These are phyloP conservation scores for Drosophila siamana DNA, from an alignment of 2,888 invertebrate species.

Conservation along the genomic window DNA sequence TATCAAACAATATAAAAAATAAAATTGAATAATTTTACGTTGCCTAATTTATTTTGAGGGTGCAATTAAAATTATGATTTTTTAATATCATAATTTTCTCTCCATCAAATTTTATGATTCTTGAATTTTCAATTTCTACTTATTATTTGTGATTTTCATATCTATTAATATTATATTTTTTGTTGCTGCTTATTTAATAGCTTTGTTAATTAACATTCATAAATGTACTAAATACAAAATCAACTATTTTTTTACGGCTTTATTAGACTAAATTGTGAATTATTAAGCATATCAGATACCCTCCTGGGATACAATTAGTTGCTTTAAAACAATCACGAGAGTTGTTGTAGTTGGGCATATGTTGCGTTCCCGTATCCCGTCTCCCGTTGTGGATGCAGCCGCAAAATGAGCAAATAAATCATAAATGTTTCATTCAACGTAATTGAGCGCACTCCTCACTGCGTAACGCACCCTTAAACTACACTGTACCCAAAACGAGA, in stretches of 20 bases:
- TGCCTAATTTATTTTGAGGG: too few species aligned
- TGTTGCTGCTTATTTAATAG: too few species aligned
- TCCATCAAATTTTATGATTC: too few species aligned
- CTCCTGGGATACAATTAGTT: conserved; percentile 71
- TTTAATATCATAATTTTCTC: too few species aligned
- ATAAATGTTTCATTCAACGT: conserved; percentile 72
- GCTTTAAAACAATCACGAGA: conserved; percentile 56
- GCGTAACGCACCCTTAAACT: conserved; percentile 47
- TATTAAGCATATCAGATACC: conserved; percentile 38
- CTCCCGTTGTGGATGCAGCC: conserved; percentile 40
- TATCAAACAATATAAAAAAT: too few species aligned
- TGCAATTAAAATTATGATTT: too few species aligned
- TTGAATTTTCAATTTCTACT: too few species aligned
- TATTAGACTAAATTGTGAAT: conserved; percentile 50
- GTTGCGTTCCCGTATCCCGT: conserved; percentile 29
- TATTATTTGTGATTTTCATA: too few species aligned
- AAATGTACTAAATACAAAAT: not conserved
- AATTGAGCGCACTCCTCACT: conserved; percentile 61
- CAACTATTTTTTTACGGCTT: conserved; percentile 30
- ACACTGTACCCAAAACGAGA: not conserved
- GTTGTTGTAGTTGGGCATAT: conserved; percentile 58
- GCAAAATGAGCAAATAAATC: conserved; percentile 79
- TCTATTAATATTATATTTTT: not conserved
- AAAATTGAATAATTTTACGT: too few species aligned
- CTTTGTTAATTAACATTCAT: too few species aligned